Base-by-base conservation (phyloP, 2,888 invertebrate genomes). In the Epiblema foenella region DNA sequence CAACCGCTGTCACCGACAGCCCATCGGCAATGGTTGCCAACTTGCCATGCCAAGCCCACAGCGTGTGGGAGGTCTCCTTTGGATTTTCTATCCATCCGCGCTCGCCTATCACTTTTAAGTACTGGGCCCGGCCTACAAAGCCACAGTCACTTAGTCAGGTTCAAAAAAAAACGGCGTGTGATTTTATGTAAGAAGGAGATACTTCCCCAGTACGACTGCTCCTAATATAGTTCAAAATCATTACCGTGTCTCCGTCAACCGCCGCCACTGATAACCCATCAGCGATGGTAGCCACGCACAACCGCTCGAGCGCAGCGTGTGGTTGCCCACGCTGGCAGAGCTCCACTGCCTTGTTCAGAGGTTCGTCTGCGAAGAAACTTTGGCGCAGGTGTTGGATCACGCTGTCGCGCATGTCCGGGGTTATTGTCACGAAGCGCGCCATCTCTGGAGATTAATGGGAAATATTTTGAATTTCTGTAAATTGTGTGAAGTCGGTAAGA, bases 291-390 rank as follows among this genome's bases (percentile, higher is more conserved):
- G 94, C 91, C 52, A 95, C 84, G 81, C 97, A 96, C 78, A 97
- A 96, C 37, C 94, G 90, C 89, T 97, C 97, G 67, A 97, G 90
- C 37, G 96, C 95, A 0, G 91, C 93, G 80, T 97, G 97, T 0
- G 96, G 94, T 79, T 96, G 94, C 0, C 97, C 97, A 4, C 95
- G 94, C 63, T 94, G 87, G 81, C 97, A 97, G 8, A 97, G 93
- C 12, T 94, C 94, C 15, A 97, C 96, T 0, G 97, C 96, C 78
- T 95, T 95, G 89, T 97, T 97, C 58, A 97, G 93, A 0, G 97
- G 97, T 84, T 97, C 97, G 83, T 97, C 97, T 0, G 96, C 96
- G 85, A 97, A 97, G 91, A 97, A 96, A 82, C 95, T 96, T 76
- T 94, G 90, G 46, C 96, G 94, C 64, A 97, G 93, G 83, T 97